Evolutionary conservation across 2,113 vertebrate species (phyloP).

Genomic region (Ailuropoda melanoleuca): DNA sequence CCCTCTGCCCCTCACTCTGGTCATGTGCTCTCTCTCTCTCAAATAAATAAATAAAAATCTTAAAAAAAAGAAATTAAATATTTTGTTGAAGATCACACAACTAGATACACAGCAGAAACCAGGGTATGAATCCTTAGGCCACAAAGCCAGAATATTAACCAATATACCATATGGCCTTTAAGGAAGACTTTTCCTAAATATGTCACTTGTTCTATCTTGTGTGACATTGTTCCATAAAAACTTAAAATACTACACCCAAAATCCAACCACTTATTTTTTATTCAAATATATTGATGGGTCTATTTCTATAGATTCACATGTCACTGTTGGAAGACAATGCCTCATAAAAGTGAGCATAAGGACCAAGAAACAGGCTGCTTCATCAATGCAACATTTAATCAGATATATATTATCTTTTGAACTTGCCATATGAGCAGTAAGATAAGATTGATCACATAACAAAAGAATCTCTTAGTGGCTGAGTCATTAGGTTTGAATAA

Average conservation of each 20-base stretch:
- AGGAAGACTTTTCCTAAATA: not conserved
- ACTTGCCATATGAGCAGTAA: conserved; percentile 21
- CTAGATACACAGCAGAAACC: conserved; percentile 11
- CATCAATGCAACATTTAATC: not conserved
- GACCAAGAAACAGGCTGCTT: not conserved
- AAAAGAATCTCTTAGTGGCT: conserved; percentile 49
- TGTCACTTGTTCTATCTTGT: not conserved
- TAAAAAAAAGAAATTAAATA: not conserved
- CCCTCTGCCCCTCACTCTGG: not conserved
- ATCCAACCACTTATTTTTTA: conserved; percentile 33
- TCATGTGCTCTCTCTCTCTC: not conserved
- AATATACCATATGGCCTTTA: not conserved
- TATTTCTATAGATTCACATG: conserved; percentile 15
- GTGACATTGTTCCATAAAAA: conserved; percentile 9
- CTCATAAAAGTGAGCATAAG: conserved; percentile 18
- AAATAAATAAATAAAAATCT: not conserved
- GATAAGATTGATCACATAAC: conserved; percentile 53
- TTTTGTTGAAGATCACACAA: not conserved
- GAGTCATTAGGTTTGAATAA: conserved; percentile 60
- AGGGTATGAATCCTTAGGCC: not conserved
- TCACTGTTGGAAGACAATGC: not conserved
- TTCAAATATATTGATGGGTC: not conserved
- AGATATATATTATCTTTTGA: not conserved
- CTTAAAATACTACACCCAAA: conserved; percentile 11
- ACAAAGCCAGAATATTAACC: conserved; percentile 12